Conservation (phyloP, 1,140 invertebrate genomes). For the Scaptomyza hsui region DNA sequence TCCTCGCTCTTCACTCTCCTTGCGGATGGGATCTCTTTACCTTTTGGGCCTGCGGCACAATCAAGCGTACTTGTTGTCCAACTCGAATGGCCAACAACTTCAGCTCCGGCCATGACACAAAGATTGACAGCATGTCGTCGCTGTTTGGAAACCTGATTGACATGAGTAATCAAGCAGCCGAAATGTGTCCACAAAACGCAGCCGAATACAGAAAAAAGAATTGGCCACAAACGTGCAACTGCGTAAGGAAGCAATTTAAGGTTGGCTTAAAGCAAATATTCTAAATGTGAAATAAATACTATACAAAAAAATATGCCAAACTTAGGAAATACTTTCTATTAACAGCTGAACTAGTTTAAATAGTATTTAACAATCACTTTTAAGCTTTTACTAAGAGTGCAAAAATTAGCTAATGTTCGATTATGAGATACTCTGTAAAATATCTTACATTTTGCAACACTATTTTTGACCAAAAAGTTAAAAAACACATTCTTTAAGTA, state of each 20-base stretch:
- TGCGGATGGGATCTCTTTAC: constrained; percentile 21
- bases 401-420: background rate
- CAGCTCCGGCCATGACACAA: constrained; percentile 79
- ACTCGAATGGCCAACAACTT: constrained; percentile 65
- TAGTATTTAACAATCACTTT: background rate
- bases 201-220: constrained; percentile 57
- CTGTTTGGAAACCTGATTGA: constrained; percentile 82
- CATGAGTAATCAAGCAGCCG: constrained; percentile 82
- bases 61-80: constrained; percentile 77
- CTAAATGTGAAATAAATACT: no score
- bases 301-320: background rate
- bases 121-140: constrained; percentile 83
- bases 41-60: constrained; percentile 54
- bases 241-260: constrained; percentile 5
- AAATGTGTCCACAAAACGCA: constrained; percentile 82
- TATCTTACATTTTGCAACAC: no score
- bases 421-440: background rate
- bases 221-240: constrained; percentile 3
- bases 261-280: background rate
- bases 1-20: constrained; percentile 13
- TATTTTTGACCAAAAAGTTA: no score
- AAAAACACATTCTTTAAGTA: no score
- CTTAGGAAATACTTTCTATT: background rate
- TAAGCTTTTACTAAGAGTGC: background rate
- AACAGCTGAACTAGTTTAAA: background rate